Percentiles rank a stretch among this genome's conserved stretches.
Evolutionary conservation across 2,888 invertebrate species (phyloP).

Genomic region (Trichacis sp.): DNA sequence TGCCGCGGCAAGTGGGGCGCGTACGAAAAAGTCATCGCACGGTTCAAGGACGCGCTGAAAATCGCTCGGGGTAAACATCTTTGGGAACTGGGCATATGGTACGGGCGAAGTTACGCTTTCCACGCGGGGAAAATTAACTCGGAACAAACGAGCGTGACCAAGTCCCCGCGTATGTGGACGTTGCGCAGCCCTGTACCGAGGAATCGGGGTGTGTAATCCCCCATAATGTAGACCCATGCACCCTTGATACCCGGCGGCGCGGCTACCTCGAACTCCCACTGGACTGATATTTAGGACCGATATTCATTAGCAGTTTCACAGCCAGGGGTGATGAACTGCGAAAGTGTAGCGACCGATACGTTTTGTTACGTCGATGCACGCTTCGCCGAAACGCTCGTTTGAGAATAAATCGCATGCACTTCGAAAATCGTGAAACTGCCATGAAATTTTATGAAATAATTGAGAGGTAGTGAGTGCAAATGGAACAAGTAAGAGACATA

Average conservation of each 20-base stretch:
- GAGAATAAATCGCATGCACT: too few species aligned
- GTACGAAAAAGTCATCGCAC: constrained; percentile 27
- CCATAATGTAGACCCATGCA: constrained; percentile 65
- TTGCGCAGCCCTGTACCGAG: constrained; percentile 34
- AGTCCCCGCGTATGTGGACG: constrained; percentile 42
- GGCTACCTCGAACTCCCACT: constrained; percentile 53
- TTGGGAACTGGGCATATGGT: constrained; percentile 40
- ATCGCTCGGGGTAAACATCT: constrained; percentile 7
- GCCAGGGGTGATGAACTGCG: constrained; percentile 53
- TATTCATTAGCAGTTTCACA: constrained; percentile 68
- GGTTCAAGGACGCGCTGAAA: constrained; percentile 28
- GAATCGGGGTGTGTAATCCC: constrained; percentile 53
- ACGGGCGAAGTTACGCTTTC: constrained; percentile 15
- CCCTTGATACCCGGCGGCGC: constrained; percentile 38
- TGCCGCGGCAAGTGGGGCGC: constrained; percentile 10
- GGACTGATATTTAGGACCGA: constrained; percentile 68
- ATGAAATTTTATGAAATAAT: too few species aligned
- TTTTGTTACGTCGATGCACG: constrained; percentile 20
- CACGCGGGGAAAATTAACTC: constrained; percentile 55
- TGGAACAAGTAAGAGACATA: too few species aligned
- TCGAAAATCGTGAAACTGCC: too few species aligned
- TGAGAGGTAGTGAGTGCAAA: too few species aligned
- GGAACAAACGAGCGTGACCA: constrained; percentile 68
- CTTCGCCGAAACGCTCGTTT: too few species aligned
- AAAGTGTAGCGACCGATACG: constrained; percentile 39